Base-by-base conservation (phyloP, 2,113 vertebrate species). In the Apistogramma diplotaenia region DNA sequence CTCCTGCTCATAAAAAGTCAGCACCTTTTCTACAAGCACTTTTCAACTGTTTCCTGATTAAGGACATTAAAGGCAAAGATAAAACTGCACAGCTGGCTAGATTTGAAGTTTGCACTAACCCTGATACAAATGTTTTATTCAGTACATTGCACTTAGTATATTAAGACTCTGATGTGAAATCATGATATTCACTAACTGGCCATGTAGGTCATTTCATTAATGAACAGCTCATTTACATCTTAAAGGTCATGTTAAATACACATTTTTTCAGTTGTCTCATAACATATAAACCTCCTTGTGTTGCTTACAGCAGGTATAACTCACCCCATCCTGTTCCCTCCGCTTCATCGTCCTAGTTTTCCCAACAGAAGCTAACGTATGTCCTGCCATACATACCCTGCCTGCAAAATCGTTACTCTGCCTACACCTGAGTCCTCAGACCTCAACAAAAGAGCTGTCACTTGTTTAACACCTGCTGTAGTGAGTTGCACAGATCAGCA, bases 201-300 rank as follows among this genome's bases (percentile, higher is more conserved):
- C 1, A 9, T 65, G 13, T 0, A 0, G 0, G 25, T 25, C 5
- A 43, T 8, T 25, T 65, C 6, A 43, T 43, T 40, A 40, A 40
- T 0, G 60, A 25, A 23, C 35, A 40, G 60, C n/a, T 62, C 35
- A 65, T 10, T 43, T 11, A 15, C 37, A 27, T 25, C 13, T 65
- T 1, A 27, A 2, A 15, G 37, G 61, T 67, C 25, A 0, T n/a
- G n/a, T n/a, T n/a, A n/a, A n/a, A n/a, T n/a, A 40, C 37, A 40
- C 11, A 40, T 40, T 40, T 46, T 46, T 46, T 46, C 23, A 46
- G 16, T 16, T 67, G 29, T 9, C 8, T 67, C 37, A 19, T 43
- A n/a, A 10, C 16, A 49, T 46, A 16, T 6, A 70, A 29, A 5
- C 25, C 62, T 5, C 40, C 25, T 70, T 10, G 5, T 46, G 43